Percentiles rank a stretch among this genome's conserved stretches.
Conservation (phyloP, 2,888 invertebrate species). For the Lasioglossum malachurum region DNA sequence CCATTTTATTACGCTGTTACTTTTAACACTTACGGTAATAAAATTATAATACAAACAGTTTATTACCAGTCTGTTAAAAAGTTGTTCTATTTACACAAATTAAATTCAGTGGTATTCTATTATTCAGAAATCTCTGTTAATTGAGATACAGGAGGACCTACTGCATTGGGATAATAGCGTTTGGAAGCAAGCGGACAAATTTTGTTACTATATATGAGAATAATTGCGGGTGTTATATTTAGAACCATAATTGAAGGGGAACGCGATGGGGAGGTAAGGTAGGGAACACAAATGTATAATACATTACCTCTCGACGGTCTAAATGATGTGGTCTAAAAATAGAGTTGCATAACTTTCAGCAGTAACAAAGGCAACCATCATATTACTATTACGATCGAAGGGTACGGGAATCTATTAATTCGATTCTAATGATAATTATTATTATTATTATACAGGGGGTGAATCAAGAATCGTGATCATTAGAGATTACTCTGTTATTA, state of each 20-base stretch:
- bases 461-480: too few species aligned
- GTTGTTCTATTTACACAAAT: too few species aligned
- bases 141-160: not conserved
- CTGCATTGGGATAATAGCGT: not conserved
- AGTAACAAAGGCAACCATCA: not conserved
- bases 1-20: too few species aligned
- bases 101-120: too few species aligned
- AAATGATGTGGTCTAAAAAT: conserved; percentile 1
- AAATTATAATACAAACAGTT: too few species aligned
- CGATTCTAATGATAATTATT: too few species aligned
- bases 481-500: too few species aligned
- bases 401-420: not conserved
- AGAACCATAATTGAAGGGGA: conserved; percentile 11
- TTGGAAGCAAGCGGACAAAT: not conserved
- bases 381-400: not conserved
- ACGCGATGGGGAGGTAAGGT: not conserved
- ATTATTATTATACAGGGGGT: too few species aligned
- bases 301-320: not conserved
- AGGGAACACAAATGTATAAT: not conserved
- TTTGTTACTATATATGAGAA: not conserved
- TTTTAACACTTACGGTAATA: too few species aligned
- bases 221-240: not conserved
- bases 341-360: not conserved
- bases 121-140: too few species aligned
- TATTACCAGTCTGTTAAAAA: too few species aligned